Evolutionary conservation across 2,113 vertebrate genomes (phyloP).

Genomic region (Acanthisitta chloris): DNA sequence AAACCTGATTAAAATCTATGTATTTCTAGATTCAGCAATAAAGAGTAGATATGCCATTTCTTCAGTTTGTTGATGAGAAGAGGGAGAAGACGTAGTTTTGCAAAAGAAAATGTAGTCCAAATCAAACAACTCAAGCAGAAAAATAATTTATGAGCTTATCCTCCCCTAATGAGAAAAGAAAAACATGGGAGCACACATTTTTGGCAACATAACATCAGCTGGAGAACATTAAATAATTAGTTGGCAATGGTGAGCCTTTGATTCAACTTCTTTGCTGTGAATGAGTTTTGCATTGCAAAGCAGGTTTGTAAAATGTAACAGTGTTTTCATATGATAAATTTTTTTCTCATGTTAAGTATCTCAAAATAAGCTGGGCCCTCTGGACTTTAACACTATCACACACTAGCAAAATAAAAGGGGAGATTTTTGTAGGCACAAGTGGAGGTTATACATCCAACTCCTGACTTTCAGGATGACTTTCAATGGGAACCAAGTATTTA

Average conservation of each 20-base stretch:
- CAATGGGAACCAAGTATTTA: neutral
- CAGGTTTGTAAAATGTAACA: neutral
- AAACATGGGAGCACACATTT: neutral
- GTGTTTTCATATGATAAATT: neutral
- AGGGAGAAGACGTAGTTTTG: neutral
- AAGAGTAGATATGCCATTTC: neutral
- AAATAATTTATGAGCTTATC: conserved; percentile 22
- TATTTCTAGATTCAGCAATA: neutral
- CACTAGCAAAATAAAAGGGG: neutral
- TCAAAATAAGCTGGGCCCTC: neutral
- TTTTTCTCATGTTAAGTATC: neutral
- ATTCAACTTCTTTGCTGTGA: conserved; percentile 1
- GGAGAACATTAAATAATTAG: conserved; percentile 30
- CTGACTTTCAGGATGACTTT: neutral
- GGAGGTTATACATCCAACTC: neutral
- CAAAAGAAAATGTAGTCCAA: neutral
- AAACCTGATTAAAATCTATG: neutral
- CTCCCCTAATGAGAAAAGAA: neutral
- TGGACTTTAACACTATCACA: neutral
- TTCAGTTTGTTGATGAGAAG: neutral
- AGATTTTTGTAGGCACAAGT: neutral
- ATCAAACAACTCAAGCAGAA: conserved; percentile 41
- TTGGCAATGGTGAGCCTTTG: neutral
- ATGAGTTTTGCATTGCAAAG: conserved; percentile 29
- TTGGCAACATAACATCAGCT: conserved; percentile 3